These are phyloP conservation scores for Platycercus adscitus DNA, from an alignment of 2,113 vertebrate species.

Conservation along the genomic window DNA sequence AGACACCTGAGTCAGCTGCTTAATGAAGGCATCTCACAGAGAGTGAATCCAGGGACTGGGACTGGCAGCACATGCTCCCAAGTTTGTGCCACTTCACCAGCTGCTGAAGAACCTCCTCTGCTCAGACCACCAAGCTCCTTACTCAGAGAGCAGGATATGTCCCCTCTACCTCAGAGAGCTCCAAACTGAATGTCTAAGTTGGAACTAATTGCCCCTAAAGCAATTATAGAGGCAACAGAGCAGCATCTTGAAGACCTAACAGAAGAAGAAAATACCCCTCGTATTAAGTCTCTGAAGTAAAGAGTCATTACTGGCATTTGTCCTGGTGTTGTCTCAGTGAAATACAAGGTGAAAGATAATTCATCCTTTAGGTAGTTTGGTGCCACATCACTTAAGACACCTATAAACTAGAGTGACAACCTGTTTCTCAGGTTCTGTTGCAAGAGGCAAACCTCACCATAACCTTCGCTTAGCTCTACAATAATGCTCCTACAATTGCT, in stretches of 20 bases:
- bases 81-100: not conserved
- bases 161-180: not conserved
- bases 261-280: not conserved
- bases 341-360: conserved; percentile 10
- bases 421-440: not conserved
- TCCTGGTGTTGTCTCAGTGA: not conserved
- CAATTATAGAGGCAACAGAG: not conserved
- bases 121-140: not conserved
- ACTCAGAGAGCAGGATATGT: not conserved
- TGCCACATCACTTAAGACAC: not conserved
- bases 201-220: not conserved
- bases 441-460: not conserved
- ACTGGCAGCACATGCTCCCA: accelerated
- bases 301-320: not conserved
- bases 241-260: not conserved
- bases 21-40: not conserved
- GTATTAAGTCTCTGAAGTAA: not conserved
- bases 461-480: not conserved
- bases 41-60: not conserved
- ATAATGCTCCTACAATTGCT: not conserved
- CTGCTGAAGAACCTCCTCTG: not conserved
- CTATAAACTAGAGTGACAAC: not conserved
- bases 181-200: not conserved
- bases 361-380: not conserved
- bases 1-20: not conserved